phyloP scores from a whole-genome alignment of 2,888 invertebrate species.

The Drosophila colorata region DNA sequence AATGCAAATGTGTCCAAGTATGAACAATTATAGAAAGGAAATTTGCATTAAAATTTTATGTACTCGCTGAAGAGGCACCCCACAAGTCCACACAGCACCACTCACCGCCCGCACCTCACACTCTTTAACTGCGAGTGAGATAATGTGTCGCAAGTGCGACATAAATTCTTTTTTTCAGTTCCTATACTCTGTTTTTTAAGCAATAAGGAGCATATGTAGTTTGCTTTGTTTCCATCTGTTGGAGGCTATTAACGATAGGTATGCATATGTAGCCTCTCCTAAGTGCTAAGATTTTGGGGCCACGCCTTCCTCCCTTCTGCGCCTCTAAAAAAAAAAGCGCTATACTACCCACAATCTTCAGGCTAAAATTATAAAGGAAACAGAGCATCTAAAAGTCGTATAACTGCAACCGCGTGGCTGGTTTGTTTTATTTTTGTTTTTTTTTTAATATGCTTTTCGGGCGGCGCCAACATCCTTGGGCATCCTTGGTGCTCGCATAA shows the following conservation, averaged over 20 bases:
- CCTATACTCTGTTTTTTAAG: background rate
- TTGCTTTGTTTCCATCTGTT: background rate
- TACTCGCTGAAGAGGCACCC: slow-evolving; percentile 51
- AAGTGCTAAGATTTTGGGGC: background rate
- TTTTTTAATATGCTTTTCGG: slow-evolving; percentile 2
- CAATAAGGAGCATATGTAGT: slow-evolving; percentile 2
- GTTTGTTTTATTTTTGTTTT: slow-evolving; percentile 5
- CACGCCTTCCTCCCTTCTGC: background rate
- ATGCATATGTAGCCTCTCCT: background rate
- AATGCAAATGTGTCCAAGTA: slow-evolving; percentile 79
- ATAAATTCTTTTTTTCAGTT: slow-evolving; percentile 53
- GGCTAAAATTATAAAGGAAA: background rate
- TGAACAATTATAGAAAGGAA: slow-evolving; percentile 79
- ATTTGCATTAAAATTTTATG: slow-evolving; percentile 79
- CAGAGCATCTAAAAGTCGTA: background rate
- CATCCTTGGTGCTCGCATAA: slow-evolving; percentile 47
- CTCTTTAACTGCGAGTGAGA: slow-evolving; percentile 13
- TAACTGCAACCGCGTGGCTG: background rate
- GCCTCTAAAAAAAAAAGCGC: too few species aligned
- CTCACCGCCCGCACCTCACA: slow-evolving; percentile 1
- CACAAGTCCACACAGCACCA: background rate
- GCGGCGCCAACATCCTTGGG: slow-evolving; percentile 9
- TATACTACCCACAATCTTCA: too few species aligned
- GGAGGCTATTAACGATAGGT: too few species aligned
- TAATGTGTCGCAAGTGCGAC: slow-evolving; percentile 61